phyloP scores from a whole-genome alignment of 2,113 vertebrate genomes.

The Dipodomys ordii region DNA sequence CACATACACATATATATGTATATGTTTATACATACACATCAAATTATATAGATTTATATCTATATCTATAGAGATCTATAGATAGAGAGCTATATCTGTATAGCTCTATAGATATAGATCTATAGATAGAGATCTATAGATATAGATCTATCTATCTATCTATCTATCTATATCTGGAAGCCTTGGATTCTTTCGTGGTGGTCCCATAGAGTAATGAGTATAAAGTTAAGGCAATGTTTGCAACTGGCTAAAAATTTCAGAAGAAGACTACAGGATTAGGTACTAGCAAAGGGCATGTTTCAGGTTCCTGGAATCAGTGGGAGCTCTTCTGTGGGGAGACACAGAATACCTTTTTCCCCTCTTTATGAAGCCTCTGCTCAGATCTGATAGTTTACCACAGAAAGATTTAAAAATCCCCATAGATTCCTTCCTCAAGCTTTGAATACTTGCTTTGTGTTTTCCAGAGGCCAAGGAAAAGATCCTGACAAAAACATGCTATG shows the following conservation, averaged over 20 bases:
- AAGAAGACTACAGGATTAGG: constrained; percentile 15
- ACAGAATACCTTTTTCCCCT: neutral
- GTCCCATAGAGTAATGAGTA: neutral
- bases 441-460: constrained; percentile 36
- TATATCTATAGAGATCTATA: neutral
- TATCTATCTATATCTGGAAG: neutral
- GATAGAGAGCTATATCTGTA: too few relatives aligned
- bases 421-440: constrained; percentile 32
- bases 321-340: neutral
- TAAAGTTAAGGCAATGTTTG: constrained; percentile 25
- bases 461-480: neutral
- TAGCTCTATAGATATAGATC: too few relatives aligned
- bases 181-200: neutral
- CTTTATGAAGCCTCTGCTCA: neutral
- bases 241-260: constrained; percentile 15
- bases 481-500: constrained; percentile 53
- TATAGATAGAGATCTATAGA: too few relatives aligned
- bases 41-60: neutral
- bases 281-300: neutral
- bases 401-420: constrained; percentile 49
- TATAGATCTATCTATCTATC: too few relatives aligned
- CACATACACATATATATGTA: too few relatives aligned
- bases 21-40: neutral
- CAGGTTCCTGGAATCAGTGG: neutral
- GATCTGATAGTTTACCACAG: neutral